Conservation (phyloP, 2,113 vertebrate genomes). For the Xenus cinereus region DNA sequence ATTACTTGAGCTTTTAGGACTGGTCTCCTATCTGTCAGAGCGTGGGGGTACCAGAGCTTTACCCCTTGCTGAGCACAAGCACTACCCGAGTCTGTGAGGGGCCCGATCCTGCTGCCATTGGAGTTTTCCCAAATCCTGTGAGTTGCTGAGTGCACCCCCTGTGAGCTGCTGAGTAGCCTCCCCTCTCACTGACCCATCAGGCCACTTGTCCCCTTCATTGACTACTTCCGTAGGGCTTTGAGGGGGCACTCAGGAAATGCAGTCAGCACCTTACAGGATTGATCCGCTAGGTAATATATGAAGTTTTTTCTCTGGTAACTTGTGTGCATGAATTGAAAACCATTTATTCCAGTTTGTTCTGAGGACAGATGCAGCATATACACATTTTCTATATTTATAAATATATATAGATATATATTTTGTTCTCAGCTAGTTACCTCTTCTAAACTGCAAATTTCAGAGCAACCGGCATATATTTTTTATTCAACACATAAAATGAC, state of each 20-base stretch:
- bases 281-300: conserved; percentile 8
- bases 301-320: conserved; percentile 52
- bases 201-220: background rate
- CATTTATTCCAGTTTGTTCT: conserved; percentile 48
- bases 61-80: conserved; percentile 29
- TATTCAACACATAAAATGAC: conserved; percentile 47
- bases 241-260: conserved; percentile 36
- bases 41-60: conserved; percentile 14
- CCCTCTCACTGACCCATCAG: background rate
- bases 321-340: conserved; percentile 38
- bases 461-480: conserved; percentile 66
- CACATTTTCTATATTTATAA: conserved; percentile 68
- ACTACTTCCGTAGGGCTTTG: background rate
- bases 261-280: conserved; percentile 40
- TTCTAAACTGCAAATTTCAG: conserved; percentile 53
- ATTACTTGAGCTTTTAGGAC: conserved; percentile 52
- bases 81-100: background rate
- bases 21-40: conserved; percentile 10
- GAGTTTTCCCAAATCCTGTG: background rate
- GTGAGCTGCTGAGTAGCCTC: background rate
- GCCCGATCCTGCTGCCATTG: conserved; percentile 26
- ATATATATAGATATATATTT: conserved; percentile 62
- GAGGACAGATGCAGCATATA: conserved; percentile 57
- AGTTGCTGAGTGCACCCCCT: conserved; percentile 36
- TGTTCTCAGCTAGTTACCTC: conserved; percentile 64